A percentile compares a stretch with the other conserved stretches of the same genome.
phyloP scores from a whole-genome alignment of 2,888 invertebrate genomes.

The Spodoptera littoralis region DNA sequence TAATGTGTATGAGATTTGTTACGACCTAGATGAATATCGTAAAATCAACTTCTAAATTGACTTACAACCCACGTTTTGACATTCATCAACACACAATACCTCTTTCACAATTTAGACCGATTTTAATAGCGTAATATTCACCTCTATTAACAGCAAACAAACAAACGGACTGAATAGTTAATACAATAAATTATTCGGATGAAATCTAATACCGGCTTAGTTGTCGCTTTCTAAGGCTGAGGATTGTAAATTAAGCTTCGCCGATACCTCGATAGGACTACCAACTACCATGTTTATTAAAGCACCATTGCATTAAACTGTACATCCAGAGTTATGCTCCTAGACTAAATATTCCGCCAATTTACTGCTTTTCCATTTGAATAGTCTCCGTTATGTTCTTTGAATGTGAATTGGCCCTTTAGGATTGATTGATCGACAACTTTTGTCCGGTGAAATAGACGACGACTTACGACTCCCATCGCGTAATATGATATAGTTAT shows the following conservation, averaged over 20 bases:
- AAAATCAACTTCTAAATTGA: too few species aligned
- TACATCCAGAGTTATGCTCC: constrained; percentile 42
- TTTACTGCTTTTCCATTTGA: constrained; percentile 13
- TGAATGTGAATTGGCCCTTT: too few species aligned
- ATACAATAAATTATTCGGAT: constrained; percentile 52
- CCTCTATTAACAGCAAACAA: constrained; percentile 7
- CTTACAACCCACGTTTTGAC: too few species aligned
- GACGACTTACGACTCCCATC: too few species aligned
- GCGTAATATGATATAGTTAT: too few species aligned
- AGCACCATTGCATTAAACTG: constrained; percentile 52
- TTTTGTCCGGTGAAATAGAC: too few species aligned
- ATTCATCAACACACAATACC: too few species aligned
- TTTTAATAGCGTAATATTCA: too few species aligned
- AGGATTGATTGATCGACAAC: too few species aligned
- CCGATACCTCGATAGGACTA: constrained; percentile 39
- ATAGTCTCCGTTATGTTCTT: background rate
- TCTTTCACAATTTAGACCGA: too few species aligned
- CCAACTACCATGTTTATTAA: constrained; percentile 54
- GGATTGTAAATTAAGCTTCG: constrained; percentile 43
- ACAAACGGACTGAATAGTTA: constrained; percentile 18
- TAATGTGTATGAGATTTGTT: too few species aligned
- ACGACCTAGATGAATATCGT: too few species aligned
- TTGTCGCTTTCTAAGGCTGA: constrained; percentile 48
- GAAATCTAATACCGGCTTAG: constrained; percentile 44
- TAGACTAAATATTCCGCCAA: constrained; percentile 22